A percentile compares a stretch with the other conserved stretches of the same genome.
Evolutionary conservation across 2,113 vertebrate species (phyloP).

Genomic region (Choloepus hoffmanni): DNA sequence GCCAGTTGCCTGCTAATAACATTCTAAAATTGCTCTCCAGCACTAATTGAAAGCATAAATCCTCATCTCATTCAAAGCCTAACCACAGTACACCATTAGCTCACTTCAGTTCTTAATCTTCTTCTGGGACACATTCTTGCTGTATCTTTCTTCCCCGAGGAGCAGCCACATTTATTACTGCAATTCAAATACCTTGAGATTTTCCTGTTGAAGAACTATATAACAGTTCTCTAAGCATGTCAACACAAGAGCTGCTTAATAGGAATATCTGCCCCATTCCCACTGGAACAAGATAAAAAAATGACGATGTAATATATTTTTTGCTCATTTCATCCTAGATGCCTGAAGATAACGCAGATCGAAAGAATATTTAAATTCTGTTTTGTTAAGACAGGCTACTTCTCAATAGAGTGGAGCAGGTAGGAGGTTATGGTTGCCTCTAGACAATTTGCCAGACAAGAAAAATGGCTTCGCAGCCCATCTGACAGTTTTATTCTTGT

Average conservation of each 20-base stretch:
- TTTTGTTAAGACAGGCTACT: constrained; percentile 84
- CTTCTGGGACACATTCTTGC: constrained; percentile 81
- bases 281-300: constrained; percentile 80
- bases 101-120: constrained; percentile 81
- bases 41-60: constrained; percentile 88
- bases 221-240: constrained; percentile 79
- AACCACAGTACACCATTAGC: constrained; percentile 78
- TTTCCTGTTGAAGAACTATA: constrained; percentile 78
- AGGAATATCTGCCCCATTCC: constrained; percentile 71
- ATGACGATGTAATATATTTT: constrained; percentile 76
- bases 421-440: constrained; percentile 85
- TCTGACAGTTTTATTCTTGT: constrained; percentile 89
- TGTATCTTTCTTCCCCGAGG: constrained; percentile 70
- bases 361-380: constrained; percentile 86
- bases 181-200: constrained; percentile 80
- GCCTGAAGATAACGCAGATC: constrained; percentile 77
- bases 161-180: constrained; percentile 82
- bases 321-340: constrained; percentile 72
- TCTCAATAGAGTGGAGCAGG: constrained; percentile 82
- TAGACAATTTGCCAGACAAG: constrained; percentile 87
- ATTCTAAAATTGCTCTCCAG: constrained; percentile 82
- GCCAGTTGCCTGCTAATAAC: constrained; percentile 81
- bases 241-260: constrained; percentile 76
- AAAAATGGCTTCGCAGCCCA: constrained; percentile 84
- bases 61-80: constrained; percentile 82